Percentiles rank a stretch among this genome's conserved stretches.
phyloP scores from a whole-genome alignment of 1,140 invertebrate species.

The Gonioctena quinquepunctata region DNA sequence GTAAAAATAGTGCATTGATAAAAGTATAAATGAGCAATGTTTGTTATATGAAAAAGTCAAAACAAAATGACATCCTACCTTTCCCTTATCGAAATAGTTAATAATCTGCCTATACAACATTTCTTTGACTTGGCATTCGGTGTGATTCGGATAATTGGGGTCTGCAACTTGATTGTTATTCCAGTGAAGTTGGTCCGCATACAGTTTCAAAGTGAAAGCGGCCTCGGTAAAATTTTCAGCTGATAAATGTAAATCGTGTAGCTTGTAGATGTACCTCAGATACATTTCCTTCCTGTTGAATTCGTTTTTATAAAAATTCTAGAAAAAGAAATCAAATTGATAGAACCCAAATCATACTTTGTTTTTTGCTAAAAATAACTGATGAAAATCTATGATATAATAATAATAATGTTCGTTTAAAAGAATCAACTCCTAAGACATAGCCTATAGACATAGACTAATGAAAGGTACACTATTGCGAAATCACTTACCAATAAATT shows the following conservation, averaged over 20 bases:
- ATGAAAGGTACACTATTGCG: no score
- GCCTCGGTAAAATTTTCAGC: constrained; percentile 96
- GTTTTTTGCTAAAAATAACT: no score
- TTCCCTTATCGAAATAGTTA: constrained; percentile 92
- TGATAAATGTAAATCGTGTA: constrained; percentile 90
- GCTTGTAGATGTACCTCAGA: constrained; percentile 93
- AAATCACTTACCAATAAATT: constrained; percentile 82
- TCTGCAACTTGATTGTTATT: constrained; percentile 69
- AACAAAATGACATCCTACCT: no score
- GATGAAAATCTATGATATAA: no score
- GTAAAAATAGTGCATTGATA: no score
- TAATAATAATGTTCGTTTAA: no score
- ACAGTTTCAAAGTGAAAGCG: constrained; percentile 91
- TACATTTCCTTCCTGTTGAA: constrained; percentile 97
- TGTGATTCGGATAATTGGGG: constrained; percentile 69
- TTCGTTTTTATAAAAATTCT: constrained; percentile 97
- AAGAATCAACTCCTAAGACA: no score
- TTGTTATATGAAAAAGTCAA: no score
- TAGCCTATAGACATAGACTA: no score
- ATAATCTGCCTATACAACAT: constrained; percentile 89
- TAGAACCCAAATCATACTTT: no score
- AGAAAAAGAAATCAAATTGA: constrained; percentile 51
- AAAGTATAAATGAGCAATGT: no score
- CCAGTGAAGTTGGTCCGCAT: constrained; percentile 91
- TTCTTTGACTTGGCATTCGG: constrained; percentile 93